Percentiles rank a stretch among this genome's conserved stretches.
These are phyloP conservation scores for Acipenser ruthenus DNA, from an alignment of 2,797 vertebrate genomes.

Conservation along the genomic window DNA sequence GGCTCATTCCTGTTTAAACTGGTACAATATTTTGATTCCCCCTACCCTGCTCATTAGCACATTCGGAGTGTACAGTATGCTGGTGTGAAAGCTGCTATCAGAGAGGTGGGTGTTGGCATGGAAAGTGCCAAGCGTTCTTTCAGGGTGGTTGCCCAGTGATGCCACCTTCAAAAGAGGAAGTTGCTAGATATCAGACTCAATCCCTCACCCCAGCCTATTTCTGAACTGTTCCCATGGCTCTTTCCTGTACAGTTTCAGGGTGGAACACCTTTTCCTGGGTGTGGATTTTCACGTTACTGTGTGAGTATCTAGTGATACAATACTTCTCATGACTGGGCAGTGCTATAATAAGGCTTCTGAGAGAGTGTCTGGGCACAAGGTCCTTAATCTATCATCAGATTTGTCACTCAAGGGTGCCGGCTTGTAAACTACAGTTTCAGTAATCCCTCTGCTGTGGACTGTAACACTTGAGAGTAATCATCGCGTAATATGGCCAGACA, in stretches of 20 bases:
- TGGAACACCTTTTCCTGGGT: slow-evolving; percentile 17
- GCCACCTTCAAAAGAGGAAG: background rate
- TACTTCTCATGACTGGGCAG: slow-evolving; percentile 12
- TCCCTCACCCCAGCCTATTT: background rate
- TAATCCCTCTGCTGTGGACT: too few species aligned
- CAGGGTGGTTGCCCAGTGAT: background rate
- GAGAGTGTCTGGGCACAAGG: too few species aligned
- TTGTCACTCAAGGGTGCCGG: too few species aligned
- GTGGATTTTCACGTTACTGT: slow-evolving; percentile 15
- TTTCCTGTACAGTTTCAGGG: background rate
- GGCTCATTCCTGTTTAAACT: too few species aligned
- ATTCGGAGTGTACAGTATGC: too few species aligned
- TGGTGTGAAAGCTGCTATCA: background rate
- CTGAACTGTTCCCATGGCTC: background rate
- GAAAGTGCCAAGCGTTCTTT: background rate
- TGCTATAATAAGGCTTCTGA: background rate
- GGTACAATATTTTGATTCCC: too few species aligned
- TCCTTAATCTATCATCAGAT: too few species aligned
- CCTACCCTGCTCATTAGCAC: too few species aligned
- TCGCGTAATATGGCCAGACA: too few species aligned
- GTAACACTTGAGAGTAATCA: too few species aligned
- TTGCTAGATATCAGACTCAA: background rate
- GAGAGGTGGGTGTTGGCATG: background rate
- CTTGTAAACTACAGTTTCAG: too few species aligned
- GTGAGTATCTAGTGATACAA: slow-evolving; percentile 7